Conservation (phyloP, 92 coral and sea anemone species). For the Desmophyllum pertusum region DNA sequence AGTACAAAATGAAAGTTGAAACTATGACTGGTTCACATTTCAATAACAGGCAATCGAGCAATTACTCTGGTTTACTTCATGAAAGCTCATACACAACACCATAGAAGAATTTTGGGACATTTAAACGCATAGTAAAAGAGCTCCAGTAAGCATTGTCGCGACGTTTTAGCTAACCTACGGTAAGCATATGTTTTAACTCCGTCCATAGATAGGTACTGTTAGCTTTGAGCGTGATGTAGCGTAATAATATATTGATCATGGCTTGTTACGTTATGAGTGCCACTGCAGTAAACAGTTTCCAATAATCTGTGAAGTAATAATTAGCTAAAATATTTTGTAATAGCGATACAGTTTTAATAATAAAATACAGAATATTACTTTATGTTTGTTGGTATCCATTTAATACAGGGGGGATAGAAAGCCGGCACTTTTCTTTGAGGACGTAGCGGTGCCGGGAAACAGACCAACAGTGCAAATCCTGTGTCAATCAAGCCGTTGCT, state of each 20-base stretch:
- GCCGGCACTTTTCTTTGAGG: too few relatives aligned
- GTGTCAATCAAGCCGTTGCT: too few relatives aligned
- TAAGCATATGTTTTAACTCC: neutral
- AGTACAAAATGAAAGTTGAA: conserved; percentile 19
- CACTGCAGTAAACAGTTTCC: neutral
- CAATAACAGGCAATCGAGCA: neutral
- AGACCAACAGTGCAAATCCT: too few relatives aligned
- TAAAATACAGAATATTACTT: neutral
- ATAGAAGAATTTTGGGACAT: neutral
- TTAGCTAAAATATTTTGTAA: neutral
- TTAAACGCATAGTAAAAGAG: too few relatives aligned
- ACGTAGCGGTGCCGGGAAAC: too few relatives aligned
- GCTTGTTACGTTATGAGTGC: too few relatives aligned
- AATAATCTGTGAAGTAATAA: neutral
- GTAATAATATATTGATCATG: neutral
- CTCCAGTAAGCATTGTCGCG: neutral
- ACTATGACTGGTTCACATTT: neutral
- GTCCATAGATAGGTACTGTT: neutral
- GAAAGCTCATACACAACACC: neutral
- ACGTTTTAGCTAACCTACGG: neutral
- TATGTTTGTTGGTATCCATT: neutral
- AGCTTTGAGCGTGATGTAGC: neutral
- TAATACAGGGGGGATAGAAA: too few relatives aligned
- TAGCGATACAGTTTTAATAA: neutral
- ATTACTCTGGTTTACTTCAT: neutral